Percentiles rank a stretch among this genome's conserved stretches.
These are phyloP conservation scores for Phylloscopus whistleri DNA, from an alignment of 2,113 vertebrate genomes.

Conservation along the genomic window DNA sequence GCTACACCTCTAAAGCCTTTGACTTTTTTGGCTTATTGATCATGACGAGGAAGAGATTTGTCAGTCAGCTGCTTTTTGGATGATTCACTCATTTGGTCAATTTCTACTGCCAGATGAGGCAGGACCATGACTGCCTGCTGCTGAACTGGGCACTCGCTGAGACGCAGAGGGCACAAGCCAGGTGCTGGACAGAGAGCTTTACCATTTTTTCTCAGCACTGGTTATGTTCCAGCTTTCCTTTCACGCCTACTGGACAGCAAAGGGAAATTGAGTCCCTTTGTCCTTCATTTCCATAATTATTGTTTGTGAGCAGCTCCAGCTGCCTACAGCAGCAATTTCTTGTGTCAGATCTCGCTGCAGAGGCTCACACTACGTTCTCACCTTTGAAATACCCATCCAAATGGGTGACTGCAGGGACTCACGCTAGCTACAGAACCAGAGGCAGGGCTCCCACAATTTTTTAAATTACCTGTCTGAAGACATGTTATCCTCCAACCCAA, in stretches of 20 bases:
- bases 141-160: rapidly evolving
- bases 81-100: not conserved
- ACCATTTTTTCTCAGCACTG: not conserved
- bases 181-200: not conserved
- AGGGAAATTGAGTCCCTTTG: not conserved
- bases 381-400: not conserved
- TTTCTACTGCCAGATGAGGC: not conserved
- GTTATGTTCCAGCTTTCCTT: not conserved
- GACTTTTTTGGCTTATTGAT: not conserved
- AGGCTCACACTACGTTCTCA: not conserved
- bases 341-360: not conserved
- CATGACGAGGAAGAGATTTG: not conserved
- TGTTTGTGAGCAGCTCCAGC: not conserved
- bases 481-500: not conserved
- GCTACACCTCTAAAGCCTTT: not conserved
- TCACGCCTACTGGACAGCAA: not conserved
- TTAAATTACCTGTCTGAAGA: not conserved
- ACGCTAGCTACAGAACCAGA: not conserved
- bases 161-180: not conserved
- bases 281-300: not conserved
- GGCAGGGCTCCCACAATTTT: not conserved
- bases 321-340: not conserved
- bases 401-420: not conserved
- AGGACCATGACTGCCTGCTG: not conserved
- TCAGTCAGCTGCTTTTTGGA: not conserved